Evolutionary conservation across 2,888 invertebrate species (phyloP).

Genomic region (Thecophora atra): DNA sequence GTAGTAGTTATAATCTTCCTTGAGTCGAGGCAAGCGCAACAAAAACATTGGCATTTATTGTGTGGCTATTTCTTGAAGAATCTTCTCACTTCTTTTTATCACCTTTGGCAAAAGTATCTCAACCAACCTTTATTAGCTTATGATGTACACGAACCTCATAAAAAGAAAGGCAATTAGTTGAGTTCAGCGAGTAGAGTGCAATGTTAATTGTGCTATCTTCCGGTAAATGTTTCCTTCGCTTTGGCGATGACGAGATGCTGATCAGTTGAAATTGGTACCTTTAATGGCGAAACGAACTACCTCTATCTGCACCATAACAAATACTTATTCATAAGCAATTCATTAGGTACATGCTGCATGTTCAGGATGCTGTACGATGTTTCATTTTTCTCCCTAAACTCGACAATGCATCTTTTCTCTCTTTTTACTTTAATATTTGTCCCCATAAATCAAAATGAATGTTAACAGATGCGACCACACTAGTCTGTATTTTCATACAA

Average conservation of each 20-base stretch:
- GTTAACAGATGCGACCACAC: constrained; percentile 40
- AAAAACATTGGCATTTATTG: not conserved
- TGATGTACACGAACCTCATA: not conserved
- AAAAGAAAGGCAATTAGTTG: not conserved
- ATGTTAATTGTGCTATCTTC: too few relatives aligned
- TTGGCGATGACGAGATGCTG: not conserved
- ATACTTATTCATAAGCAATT: too few relatives aligned
- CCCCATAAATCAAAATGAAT: constrained; percentile 49
- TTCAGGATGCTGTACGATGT: too few relatives aligned
- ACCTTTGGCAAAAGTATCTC: not conserved
- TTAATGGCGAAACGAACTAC: too few relatives aligned
- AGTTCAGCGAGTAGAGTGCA: too few relatives aligned
- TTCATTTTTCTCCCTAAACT: not conserved
- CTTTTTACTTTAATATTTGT: constrained; percentile 40
- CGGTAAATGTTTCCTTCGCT: not conserved
- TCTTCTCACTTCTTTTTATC: too few relatives aligned
- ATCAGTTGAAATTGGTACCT: not conserved
- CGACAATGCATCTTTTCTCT: not conserved
- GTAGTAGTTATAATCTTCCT: not conserved
- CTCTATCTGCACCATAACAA: too few relatives aligned
- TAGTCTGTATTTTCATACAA: constrained; percentile 21
- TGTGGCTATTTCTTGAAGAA: not conserved
- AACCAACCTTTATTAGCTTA: not conserved
- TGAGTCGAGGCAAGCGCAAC: constrained; percentile 14
- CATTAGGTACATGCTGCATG: too few relatives aligned